Percentiles rank a stretch among this genome's conserved stretches.
phyloP scores from a whole-genome alignment of 2,797 vertebrate genomes.

The Cryptoprocta ferox region DNA sequence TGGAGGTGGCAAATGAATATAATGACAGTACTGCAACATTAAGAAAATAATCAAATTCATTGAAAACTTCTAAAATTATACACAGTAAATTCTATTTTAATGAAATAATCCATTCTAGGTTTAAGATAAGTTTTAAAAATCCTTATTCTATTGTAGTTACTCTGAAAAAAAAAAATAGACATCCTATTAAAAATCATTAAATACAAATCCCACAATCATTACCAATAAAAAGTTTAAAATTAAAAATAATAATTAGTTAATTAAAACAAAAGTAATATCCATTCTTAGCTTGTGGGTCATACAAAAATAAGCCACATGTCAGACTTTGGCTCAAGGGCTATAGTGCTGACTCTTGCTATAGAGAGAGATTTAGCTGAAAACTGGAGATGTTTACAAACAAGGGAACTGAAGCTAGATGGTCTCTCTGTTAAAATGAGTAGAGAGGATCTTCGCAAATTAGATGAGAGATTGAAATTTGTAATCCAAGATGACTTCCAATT shows the following conservation, averaged over 20 bases:
- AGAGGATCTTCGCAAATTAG: neutral
- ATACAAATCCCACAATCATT: constrained; percentile 13
- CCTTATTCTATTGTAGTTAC: constrained; percentile 49
- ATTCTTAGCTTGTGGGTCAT: neutral
- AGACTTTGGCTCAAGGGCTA: neutral
- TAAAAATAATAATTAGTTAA: neutral
- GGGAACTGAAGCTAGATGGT: neutral
- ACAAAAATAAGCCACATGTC: neutral
- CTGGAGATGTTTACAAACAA: neutral
- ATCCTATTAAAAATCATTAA: neutral
- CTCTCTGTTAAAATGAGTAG: neutral
- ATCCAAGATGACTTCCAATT: neutral
- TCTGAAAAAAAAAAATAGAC: neutral
- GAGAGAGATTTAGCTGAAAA: neutral
- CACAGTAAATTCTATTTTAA: constrained; percentile 48
- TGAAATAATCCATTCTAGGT: neutral
- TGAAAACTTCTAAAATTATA: constrained; percentile 6
- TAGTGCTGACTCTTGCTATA: neutral
- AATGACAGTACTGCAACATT: neutral
- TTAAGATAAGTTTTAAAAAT: constrained; percentile 54
- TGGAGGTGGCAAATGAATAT: neutral
- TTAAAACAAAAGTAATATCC: neutral
- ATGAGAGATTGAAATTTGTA: neutral
- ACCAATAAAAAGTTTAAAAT: constrained; percentile 38
- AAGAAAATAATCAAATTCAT: neutral